Evolutionary conservation across 2,888 invertebrate species (phyloP).

Genomic region (Matsumyia berberina): DNA sequence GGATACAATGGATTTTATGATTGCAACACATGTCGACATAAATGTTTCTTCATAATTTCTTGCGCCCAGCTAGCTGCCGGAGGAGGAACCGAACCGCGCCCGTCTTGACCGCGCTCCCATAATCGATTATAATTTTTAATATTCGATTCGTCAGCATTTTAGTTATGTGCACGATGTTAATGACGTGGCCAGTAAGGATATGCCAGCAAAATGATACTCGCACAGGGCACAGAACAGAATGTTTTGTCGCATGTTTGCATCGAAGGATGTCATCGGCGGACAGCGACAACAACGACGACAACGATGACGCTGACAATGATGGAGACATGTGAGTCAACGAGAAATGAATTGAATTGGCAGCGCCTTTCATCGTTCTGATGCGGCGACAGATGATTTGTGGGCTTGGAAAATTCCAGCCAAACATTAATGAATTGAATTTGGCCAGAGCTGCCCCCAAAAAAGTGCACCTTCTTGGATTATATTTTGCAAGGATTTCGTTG

Average conservation of each 20-base stretch:
- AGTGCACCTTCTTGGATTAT: conserved; percentile 7
- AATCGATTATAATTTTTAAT: conserved; percentile 85
- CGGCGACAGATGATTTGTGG: conserved; percentile 75
- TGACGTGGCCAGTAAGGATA: conserved; percentile 53
- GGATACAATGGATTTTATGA: conserved; percentile 69
- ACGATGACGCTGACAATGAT: conserved; percentile 74
- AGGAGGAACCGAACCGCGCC: neutral
- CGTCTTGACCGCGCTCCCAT: conserved; percentile 77
- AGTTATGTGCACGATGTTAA: conserved; percentile 76
- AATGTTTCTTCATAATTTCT: conserved; percentile 78
- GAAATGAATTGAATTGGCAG: conserved; percentile 74
- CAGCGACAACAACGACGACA: conserved; percentile 43
- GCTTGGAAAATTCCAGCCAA: conserved; percentile 59
- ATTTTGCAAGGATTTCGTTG: conserved; percentile 39
- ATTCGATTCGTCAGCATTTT: conserved; percentile 81
- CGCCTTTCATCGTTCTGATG: conserved; percentile 70
- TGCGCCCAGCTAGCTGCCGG: neutral
- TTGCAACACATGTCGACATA: conserved; percentile 84
- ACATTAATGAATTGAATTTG: conserved; percentile 63
- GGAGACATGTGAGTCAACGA: conserved; percentile 72
- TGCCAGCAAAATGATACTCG: conserved; percentile 46
- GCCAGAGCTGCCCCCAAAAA: neutral
- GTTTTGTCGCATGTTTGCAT: conserved; percentile 59
- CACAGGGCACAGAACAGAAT: conserved; percentile 30
- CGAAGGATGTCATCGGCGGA: conserved; percentile 56